Evolutionary conservation across 2,888 invertebrate genomes (phyloP), one percentile per base, ranked within the genome.

Genomic region (Epistrophella euchroma): DNA sequence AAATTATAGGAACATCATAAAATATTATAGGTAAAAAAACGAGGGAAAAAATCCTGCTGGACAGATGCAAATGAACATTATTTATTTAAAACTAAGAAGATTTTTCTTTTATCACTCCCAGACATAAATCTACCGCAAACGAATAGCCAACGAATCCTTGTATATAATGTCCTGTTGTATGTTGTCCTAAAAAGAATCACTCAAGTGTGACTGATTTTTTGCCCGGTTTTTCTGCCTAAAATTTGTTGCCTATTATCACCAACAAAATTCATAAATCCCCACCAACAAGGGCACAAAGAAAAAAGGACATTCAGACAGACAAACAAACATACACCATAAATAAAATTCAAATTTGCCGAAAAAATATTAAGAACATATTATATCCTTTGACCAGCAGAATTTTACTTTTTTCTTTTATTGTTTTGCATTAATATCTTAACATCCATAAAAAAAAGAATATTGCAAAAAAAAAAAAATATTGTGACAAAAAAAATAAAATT

Each of bases 181-280:
- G 35, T 35, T 7, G 66, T 66, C 66, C 58, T 82, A 73, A 86
- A 86, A 56, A 35, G 78, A 71, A 32, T 82, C 71, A 66, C 64
- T 82, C 82, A 64, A 78, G 81, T 71, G 82, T 82, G 78, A 86
- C 86, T 75, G 82, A 86, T 86, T 86, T 81, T 81, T 73, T 45
- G 45, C 50, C 55, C 66, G 35, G 68, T 72, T 73, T 77, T 81
- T 74, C 71, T 58, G n/a, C 62, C 40, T 56, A 52, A 77, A 77
- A 86, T 86, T 86, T 82, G 82, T 86, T 86, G 52, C 74, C 62
- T 82, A 82, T 86, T 86, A 86, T 64, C 84, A 72, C 62, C 62
- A 52, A 45, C 13, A 35, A 56, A 66, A 40, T 28, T 25, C 50
- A 71, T 40, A 66, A 70, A 60, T 32, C 50, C 40, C 60, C 43